Percentiles rank a stretch among this genome's conserved stretches.
Evolutionary conservation across 2,113 vertebrate genomes (phyloP).

Genomic region (Leucopsar rothschildi): DNA sequence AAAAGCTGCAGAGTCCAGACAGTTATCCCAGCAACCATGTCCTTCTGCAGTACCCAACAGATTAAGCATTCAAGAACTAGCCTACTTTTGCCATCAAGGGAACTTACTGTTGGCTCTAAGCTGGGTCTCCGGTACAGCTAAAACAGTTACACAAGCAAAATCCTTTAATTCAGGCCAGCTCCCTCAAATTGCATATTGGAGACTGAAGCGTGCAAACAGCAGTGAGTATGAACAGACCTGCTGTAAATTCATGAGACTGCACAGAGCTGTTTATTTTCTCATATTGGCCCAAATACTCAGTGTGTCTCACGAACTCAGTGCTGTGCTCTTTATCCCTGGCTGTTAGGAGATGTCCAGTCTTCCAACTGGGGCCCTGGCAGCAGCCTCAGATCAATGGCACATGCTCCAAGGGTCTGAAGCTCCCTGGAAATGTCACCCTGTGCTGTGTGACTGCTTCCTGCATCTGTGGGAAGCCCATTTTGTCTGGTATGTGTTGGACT

Average conservation of each 20-base stretch:
- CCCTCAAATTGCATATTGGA: background rate
- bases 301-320: fast-evolving
- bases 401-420: background rate
- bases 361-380: background rate
- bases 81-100: background rate
- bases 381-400: background rate
- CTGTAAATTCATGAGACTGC: background rate
- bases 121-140: background rate
- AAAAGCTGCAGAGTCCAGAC: background rate
- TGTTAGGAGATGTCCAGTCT: background rate
- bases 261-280: background rate
- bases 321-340: background rate
- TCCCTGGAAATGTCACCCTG: background rate
- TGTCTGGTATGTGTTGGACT: background rate
- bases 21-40: background rate
- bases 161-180: background rate
- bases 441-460: background rate
- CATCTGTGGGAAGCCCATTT: background rate
- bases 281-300: background rate
- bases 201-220: background rate
- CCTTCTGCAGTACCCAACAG: background rate
- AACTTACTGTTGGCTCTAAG: background rate
- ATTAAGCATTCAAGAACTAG: background rate
- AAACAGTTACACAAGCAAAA: constrained; percentile 12
- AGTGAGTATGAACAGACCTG: background rate